phyloP scores from a whole-genome alignment of 2,888 invertebrate genomes.

The Acleris emargana region DNA sequence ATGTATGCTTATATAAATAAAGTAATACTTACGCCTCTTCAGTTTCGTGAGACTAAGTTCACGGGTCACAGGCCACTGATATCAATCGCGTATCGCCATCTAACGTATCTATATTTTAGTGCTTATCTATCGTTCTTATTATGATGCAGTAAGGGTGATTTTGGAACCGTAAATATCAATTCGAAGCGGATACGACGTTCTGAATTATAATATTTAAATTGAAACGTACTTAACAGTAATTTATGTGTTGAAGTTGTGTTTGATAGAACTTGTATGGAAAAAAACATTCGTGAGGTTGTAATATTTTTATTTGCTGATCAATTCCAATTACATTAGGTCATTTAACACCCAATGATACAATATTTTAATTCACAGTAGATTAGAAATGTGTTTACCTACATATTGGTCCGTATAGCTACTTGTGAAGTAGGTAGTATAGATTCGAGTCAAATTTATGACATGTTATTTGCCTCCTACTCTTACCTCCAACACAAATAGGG shows the following conservation, averaged over 20 bases:
- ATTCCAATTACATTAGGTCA: too few relatives aligned
- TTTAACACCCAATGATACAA: too few relatives aligned
- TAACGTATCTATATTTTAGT: slow-evolving; percentile 25
- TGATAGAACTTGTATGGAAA: too few relatives aligned
- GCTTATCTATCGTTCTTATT: slow-evolving; percentile 15
- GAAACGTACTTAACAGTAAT: slow-evolving; percentile 2
- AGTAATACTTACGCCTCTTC: slow-evolving; percentile 6
- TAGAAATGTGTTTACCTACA: too few relatives aligned
- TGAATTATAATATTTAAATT: slow-evolving; percentile 21
- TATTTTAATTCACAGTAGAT: too few relatives aligned
- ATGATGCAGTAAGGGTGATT: slow-evolving; percentile 7
- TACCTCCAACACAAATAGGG: too few relatives aligned
- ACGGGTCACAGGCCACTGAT: slow-evolving; percentile 27
- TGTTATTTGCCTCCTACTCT: too few relatives aligned
- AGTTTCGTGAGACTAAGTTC: slow-evolving; percentile 3
- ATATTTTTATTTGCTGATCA: too few relatives aligned
- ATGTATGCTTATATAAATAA: neutral
- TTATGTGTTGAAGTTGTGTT: neutral
- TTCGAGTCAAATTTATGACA: too few relatives aligned
- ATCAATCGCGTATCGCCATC: slow-evolving; percentile 31
- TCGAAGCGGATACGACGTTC: slow-evolving; percentile 19
- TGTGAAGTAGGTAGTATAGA: too few relatives aligned
- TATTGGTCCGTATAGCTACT: too few relatives aligned
- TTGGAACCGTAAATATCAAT: slow-evolving; percentile 15
- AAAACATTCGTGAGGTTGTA: too few relatives aligned